Evolutionary conservation across 1,140 invertebrate species (phyloP), one percentile per base, ranked within the genome.

Genomic region (Semibalanus balanoides): DNA sequence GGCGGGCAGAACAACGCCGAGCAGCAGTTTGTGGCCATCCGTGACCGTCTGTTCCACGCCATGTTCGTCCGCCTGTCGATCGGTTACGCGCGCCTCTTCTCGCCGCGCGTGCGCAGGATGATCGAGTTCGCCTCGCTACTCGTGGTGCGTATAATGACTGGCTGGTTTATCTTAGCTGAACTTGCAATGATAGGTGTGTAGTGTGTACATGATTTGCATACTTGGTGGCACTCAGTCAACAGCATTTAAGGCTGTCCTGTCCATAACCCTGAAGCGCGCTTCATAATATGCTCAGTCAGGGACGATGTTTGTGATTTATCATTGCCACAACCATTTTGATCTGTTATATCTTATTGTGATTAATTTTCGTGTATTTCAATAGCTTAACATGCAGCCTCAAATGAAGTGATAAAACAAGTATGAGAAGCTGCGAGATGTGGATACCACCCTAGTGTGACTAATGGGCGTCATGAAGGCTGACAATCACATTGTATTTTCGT

Each of bases 11-110:
- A 30, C 14, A 28, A 19, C 14, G 74, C 43, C 22, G 31, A 22
- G 0, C 77, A 77, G 11, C 75, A 78, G 29, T 71, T 71, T 31
- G 30, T 78, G 27, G 25, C 74, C 30, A 78, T 79, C 30, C 86
- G 95, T 81, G 95, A 98, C 82, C 88, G 95, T 79, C 86, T 98
- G n/a, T 98, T 98, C 82, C 93, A 97, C 85, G 94, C 95, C 31
- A 85, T 98, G 78, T 97, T 98, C 83, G 94, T 96, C 81, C 92
- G 94, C 83, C 89, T 92, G 79, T 92, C 96, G 27, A 84, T 98
- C 80, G 89, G 91, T 51, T 98, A 99, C 86, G 94, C 94, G 27
- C 87, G 91, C 81, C 90, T 91, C 76, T 93, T 97, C 86, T 95
- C 95, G 73, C 89, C 90, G 81, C 89, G 92, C 75, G 85, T 96